A percentile compares a stretch with the other conserved stretches of the same genome.
Conservation (phyloP, 1,140 invertebrate species). For the Idris sp. region DNA sequence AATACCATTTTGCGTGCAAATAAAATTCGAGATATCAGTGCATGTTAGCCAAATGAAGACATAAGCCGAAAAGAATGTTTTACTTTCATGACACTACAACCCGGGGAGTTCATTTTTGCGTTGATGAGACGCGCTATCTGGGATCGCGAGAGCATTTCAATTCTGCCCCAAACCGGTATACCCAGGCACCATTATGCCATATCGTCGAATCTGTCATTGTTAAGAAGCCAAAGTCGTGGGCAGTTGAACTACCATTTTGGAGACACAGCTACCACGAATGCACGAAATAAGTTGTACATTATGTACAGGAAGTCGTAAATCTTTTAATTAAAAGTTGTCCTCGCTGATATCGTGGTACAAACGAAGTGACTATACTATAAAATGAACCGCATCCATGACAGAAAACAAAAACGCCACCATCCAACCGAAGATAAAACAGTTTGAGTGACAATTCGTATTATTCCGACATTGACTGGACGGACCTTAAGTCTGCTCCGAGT, state of each 20-base stretch:
- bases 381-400: conserved; percentile 42
- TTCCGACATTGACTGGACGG: conserved; percentile 33
- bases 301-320: conserved; percentile 63
- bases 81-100: conserved; percentile 22
- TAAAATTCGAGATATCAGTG: conserved; percentile 22
- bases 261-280: conserved; percentile 48
- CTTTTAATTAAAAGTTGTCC: conserved; percentile 70
- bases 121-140: conserved; percentile 54
- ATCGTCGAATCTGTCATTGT: conserved; percentile 68
- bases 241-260: conserved; percentile 46
- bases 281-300: conserved; percentile 52
- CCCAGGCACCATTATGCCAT: conserved; percentile 57
- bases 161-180: conserved; percentile 43
- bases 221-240: conserved; percentile 54
- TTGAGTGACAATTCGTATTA: conserved; percentile 47
- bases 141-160: conserved; percentile 49
- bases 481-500: conserved; percentile 10
- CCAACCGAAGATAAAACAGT: conserved; percentile 30
- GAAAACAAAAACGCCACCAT: conserved; percentile 36
- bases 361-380: conserved; percentile 53
- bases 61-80: conserved; percentile 35
- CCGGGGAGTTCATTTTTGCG: conserved; percentile 23
- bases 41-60: conserved; percentile 48
- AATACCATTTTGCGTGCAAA: conserved; percentile 5
- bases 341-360: conserved; percentile 48